Base-by-base conservation (phyloP, 2,797 vertebrate genomes). In the Galago senegalensis region DNA sequence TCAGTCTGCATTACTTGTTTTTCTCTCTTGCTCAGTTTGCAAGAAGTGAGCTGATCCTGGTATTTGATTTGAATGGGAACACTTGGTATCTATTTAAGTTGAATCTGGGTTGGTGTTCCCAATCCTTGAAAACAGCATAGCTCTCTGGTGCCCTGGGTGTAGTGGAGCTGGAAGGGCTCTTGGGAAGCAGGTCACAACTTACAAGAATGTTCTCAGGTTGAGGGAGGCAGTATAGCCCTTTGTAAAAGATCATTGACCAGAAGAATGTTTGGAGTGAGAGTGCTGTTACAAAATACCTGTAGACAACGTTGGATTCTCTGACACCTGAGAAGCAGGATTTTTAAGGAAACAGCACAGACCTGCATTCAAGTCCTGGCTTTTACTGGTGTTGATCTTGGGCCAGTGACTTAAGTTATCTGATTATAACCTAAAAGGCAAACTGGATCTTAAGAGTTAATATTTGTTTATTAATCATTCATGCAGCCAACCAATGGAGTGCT, bases 71-170 rank as follows among this genome's bases (percentile, higher is more conserved):
- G 58, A 63, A 86, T 13, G 56, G 37, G 43, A 90, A 18, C 13
- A 46, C n/a, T 94, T 81, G 21, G 37, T 94, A 76, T 69, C 34
- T 63, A 2, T 95, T 53, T 82, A 40, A 89, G n/a, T 29, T 67
- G 53, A 61, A 27, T 85, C 2, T 3, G 7, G 11, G 12, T 77
- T 8, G 16, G 14, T 83, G 11, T 65, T n/a, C 37, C 61, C 16
- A 14, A 4, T 89, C 10, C 40, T 82, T 93, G 46, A 86, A 34
- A 76, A 81, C 12, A 53, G n/a, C 58, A 77, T 27, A 43, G 9
- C 67, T 77, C 12, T 53, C 25, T 31, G 1, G 0, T n/a, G 14
- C 20, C 58, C 49, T 61, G 37, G 49, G 20, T n/a, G 16, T 72
- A 31, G 18, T 49, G 25, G 75, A 31, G 20, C n/a, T 75, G 34